Evolutionary conservation across 2,888 invertebrate species (phyloP).

Genomic region (Hypsopygia costalis): DNA sequence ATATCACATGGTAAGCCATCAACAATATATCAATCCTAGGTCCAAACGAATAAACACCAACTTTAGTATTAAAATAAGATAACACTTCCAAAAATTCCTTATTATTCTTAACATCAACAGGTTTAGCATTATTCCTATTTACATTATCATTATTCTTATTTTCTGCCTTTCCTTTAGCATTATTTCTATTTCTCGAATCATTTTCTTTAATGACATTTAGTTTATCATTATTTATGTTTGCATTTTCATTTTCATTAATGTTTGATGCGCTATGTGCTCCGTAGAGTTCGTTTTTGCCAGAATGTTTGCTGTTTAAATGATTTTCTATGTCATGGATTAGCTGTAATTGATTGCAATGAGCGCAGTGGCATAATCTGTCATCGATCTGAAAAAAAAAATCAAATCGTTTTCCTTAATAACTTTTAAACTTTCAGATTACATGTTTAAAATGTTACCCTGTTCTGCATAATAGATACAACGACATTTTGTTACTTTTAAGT

Average conservation of each 20-base stretch:
- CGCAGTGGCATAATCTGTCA: conserved; percentile 35
- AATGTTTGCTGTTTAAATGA: conserved; percentile 23
- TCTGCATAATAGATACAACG: too few species aligned
- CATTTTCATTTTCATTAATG: conserved; percentile 2
- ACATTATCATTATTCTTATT: background rate
- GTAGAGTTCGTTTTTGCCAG: conserved; percentile 1
- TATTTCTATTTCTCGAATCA: conserved; percentile 1
- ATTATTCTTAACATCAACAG: background rate
- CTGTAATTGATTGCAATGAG: conserved; percentile 37
- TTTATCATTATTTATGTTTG: background rate
- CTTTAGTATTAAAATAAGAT: background rate
- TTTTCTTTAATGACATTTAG: background rate
- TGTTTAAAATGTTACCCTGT: too few species aligned
- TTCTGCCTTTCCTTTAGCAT: background rate
- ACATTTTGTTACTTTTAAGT: too few species aligned
- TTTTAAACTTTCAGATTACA: too few species aligned
- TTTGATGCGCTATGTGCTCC: background rate
- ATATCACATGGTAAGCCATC: background rate
- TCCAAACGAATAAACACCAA: background rate
- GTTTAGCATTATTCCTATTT: background rate
- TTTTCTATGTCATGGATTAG: conserved; percentile 19
- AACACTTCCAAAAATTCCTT: background rate
- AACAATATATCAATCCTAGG: background rate
- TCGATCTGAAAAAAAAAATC: conserved; percentile 28
- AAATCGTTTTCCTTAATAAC: too few species aligned